These are phyloP conservation scores for Trissolcus basalis DNA, from an alignment of 1,140 invertebrate genomes.

Conservation along the genomic window DNA sequence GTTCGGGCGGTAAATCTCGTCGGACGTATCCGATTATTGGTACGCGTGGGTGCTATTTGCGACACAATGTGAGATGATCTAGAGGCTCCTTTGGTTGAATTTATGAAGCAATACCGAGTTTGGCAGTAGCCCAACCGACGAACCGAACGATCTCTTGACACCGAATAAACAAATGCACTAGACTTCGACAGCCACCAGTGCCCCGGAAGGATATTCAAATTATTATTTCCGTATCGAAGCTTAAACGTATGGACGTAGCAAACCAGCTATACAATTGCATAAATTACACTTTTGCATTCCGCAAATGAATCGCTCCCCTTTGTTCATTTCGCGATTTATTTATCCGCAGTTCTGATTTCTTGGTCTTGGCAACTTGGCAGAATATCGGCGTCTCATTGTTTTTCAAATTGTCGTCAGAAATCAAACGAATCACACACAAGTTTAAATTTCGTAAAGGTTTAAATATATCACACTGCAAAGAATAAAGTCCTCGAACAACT, in stretches of 20 bases:
- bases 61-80: slow-evolving; percentile 67
- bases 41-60: slow-evolving; percentile 62
- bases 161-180: slow-evolving; percentile 60
- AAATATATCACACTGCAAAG: too few relatives aligned
- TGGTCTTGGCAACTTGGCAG: slow-evolving; percentile 7
- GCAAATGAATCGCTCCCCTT: slow-evolving; percentile 26
- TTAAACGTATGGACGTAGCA: slow-evolving; percentile 28
- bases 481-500: too few relatives aligned
- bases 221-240: slow-evolving; percentile 43
- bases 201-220: slow-evolving; percentile 41
- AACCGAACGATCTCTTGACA: slow-evolving; percentile 60
- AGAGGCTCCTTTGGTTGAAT: slow-evolving; percentile 64
- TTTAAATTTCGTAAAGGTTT: too few relatives aligned
- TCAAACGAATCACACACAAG: too few relatives aligned
- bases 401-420: too few relatives aligned
- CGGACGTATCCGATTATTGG: slow-evolving; percentile 60
- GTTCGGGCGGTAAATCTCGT: slow-evolving; percentile 48
- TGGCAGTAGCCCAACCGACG: slow-evolving; percentile 66
- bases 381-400: too few relatives aligned
- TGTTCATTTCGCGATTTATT: neutral
- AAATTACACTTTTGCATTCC: slow-evolving; percentile 36
- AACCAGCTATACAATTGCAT: slow-evolving; percentile 28
- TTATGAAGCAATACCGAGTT: slow-evolving; percentile 72
- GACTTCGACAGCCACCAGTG: slow-evolving; percentile 13
- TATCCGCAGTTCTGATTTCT: slow-evolving; percentile 1